A percentile compares a stretch with the other conserved stretches of the same genome.
Evolutionary conservation across 2,888 invertebrate genomes (phyloP).

Genomic region (Yponomeuta evonymella): DNA sequence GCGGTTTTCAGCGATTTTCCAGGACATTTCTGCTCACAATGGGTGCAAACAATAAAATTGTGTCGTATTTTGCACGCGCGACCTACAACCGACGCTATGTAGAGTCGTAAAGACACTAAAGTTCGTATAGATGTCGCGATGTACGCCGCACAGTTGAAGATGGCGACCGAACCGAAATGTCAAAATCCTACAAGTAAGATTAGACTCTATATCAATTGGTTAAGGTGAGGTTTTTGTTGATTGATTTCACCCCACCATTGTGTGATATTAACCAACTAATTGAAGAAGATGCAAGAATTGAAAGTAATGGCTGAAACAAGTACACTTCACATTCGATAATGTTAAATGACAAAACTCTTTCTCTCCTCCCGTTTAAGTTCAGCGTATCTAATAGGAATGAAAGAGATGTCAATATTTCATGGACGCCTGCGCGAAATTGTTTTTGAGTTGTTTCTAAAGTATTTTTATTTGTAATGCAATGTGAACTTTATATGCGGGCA

Average conservation of each 20-base stretch:
- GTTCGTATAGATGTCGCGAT: conserved; percentile 64
- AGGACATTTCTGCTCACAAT: conserved; percentile 61
- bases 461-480: neutral
- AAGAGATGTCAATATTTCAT: conserved; percentile 27
- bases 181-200: conserved; percentile 38
- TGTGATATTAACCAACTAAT: conserved; percentile 15
- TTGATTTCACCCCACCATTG: neutral
- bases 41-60: conserved; percentile 58
- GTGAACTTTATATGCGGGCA: neutral
- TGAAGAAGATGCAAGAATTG: conserved; percentile 15
- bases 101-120: conserved; percentile 69
- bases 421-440: conserved; percentile 37
- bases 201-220: conserved; percentile 27
- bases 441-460: conserved; percentile 24
- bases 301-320: conserved; percentile 13
- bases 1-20: conserved; percentile 39
- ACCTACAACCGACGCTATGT: conserved; percentile 37
- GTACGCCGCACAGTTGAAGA: conserved; percentile 64
- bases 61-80: conserved; percentile 30
- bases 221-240: neutral
- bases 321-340: conserved; percentile 15
- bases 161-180: conserved; percentile 59
- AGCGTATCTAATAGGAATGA: neutral
- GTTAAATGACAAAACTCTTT: conserved; percentile 6
- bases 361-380: neutral